Base-by-base conservation (phyloP, 2,113 vertebrate genomes). In the Lichenostomus cassidix region DNA sequence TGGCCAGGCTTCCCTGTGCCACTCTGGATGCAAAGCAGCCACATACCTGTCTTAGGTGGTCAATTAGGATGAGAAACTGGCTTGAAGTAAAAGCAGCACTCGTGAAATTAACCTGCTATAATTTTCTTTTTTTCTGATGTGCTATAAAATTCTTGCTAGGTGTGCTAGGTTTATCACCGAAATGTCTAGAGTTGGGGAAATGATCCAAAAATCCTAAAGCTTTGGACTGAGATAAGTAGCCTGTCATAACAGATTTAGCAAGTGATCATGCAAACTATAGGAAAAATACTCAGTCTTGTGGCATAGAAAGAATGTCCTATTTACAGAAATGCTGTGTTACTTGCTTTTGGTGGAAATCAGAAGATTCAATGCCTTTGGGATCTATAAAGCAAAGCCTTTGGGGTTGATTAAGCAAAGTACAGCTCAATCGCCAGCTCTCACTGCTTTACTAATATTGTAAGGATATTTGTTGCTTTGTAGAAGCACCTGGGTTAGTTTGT, bases 171-270 rank as follows among this genome's bases (percentile, higher is more conserved):
- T 94, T 94, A 92, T 84, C 74, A 84, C 53, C 0, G 0, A 82
- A 89, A 91, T 27, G 22, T 56, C 56, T 87, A 14, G 44, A 89
- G 22, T 0, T 81, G 52, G 49, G 47, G 35, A 92, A 96, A 91
- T 49, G 56, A 84, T 95, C 80, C 80, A 94, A 84, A 89, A 52
- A 31, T 60, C 65, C 89, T 79, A 91, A 84, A 92, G 24, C 37
- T 90, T 60, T 78, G 42, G 39, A 78, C 89, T 78, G 60, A 88
- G 71, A 86, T 92, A 81, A 93, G 87, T 74, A 83, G 44, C 44
- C 55, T 83, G 85, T 90, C 90, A 86, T 68, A 96, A 81, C 47
- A 90, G 75, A 94, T 94, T 94, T 94, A 95, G 52, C 27, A 96
- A 93, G 79, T 83, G 33, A 92, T 90, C 76, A 41, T 53, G 71